Evolutionary conservation across 2,797 vertebrate species (phyloP).

Genomic region (Falco rusticolus): DNA sequence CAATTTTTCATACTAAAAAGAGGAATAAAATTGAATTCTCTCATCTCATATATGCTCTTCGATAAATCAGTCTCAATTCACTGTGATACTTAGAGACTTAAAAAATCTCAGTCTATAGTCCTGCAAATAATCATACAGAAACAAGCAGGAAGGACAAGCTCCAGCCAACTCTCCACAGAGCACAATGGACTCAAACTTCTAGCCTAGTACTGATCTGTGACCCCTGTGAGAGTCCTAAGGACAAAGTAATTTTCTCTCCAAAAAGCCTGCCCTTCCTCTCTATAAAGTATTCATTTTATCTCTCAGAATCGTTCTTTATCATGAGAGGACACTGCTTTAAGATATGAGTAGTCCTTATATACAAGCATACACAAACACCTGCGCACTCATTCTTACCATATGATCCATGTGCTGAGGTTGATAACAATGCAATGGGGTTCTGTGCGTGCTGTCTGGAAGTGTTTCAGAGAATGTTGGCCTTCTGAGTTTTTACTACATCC

Average conservation of each 20-base stretch:
- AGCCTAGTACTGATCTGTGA: background rate
- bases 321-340: background rate
- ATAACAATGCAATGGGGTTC: slow-evolving; percentile 93
- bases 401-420: slow-evolving; percentile 92
- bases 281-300: background rate
- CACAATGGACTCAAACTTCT: background rate
- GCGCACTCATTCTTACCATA: slow-evolving; percentile 84
- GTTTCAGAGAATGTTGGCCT: slow-evolving; percentile 89
- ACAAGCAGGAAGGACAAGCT: background rate
- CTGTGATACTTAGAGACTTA: background rate
- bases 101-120: background rate
- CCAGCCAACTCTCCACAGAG: background rate
- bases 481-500: slow-evolving; percentile 90
- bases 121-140: background rate
- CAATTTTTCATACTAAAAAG: background rate
- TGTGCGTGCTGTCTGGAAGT: slow-evolving; percentile 83
- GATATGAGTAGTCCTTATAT: background rate
- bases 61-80: background rate
- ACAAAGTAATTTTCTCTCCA: background rate
- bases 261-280: background rate
- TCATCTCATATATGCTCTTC: background rate
- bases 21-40: background rate
- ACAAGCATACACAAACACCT: background rate
- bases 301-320: background rate
- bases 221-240: background rate